A percentile compares a stretch with the other conserved stretches of the same genome.
Evolutionary conservation across 2,113 vertebrate species (phyloP).

Genomic region (Ornithorhynchus anatinus): DNA sequence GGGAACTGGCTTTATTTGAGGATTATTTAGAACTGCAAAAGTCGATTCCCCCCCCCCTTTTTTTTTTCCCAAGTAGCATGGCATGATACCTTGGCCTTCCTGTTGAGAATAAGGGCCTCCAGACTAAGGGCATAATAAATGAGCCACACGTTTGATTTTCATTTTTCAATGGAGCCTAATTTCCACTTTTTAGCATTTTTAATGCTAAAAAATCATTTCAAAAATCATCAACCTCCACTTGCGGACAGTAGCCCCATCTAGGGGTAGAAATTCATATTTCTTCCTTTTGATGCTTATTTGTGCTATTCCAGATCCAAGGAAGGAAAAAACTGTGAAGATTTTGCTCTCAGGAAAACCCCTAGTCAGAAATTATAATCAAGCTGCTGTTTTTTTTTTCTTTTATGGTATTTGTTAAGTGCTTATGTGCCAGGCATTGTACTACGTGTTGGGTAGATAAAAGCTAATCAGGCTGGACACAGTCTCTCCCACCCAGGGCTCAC

Average conservation of each 20-base stretch:
- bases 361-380: too few relatives aligned
- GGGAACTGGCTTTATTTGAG: background rate
- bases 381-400: too few relatives aligned
- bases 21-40: background rate
- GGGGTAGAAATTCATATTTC: slow-evolving; percentile 30
- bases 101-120: slow-evolving; percentile 22
- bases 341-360: too few relatives aligned
- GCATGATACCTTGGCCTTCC: background rate
- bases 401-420: too few relatives aligned
- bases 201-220: too few relatives aligned
- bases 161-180: slow-evolving; percentile 49
- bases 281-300: background rate
- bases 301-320: too few relatives aligned
- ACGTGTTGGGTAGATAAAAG: too few relatives aligned
- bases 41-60: slow-evolving; percentile 17
- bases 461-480: too few relatives aligned
- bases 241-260: slow-evolving; percentile 68
- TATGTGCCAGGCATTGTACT: too few relatives aligned
- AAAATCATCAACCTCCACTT: background rate
- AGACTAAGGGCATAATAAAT: slow-evolving; percentile 53
- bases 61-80: background rate
- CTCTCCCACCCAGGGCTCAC: too few relatives aligned
- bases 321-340: too few relatives aligned
- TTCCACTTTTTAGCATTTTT: slow-evolving; percentile 6
- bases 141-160: slow-evolving; percentile 51